Evolutionary conservation across 2,113 vertebrate species (phyloP), one percentile per base, ranked within the genome.

Genomic region (Corapipo altera): DNA sequence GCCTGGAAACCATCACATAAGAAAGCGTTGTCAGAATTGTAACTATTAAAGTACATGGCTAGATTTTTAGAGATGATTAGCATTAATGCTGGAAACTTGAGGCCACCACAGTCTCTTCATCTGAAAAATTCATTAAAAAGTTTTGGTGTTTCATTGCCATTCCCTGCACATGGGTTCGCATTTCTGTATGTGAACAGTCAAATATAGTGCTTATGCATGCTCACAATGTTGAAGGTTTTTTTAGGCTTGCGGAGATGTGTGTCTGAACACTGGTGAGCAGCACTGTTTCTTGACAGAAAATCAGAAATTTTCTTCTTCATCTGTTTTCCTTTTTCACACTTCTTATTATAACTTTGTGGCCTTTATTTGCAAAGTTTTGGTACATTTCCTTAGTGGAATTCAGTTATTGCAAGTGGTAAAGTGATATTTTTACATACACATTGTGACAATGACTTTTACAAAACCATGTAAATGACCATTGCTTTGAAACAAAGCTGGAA

Each of bases 281-380:
- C 33, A 74, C 12, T 65, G 44, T 85, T 62, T 77, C 73, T 57
- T 80, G 24, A 49, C 82, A 74, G 86, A 82, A 89, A 96, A 95
- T 71, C 46, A 93, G 59, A 52, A 80, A 96, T 96, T 95, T 94
- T 88, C 51, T 78, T 86, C 51, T 83, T 95, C 78, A 65, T 92
- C 82, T 90, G 81, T 91, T 96, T 88, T 85, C 59, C 41, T 85
- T 96, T 89, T 92, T 92, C 48, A 43, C 52, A 71, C 77, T 82
- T 89, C 35, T 93, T 73, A 77, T 71, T 74, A 52, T 54, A 94
- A 82, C 54, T 80, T 69, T 44, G 37, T 88, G 51, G n/a, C 15
- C 88, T 71, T 94, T 89, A 61, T 49, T 49, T 90, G 49, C 48
- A 72, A 91, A 77, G 58, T 88, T 94, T 96, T 73, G 70, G 52